phyloP scores from a whole-genome alignment of 2,888 invertebrate species.

The Microctonus hyperodae region DNA sequence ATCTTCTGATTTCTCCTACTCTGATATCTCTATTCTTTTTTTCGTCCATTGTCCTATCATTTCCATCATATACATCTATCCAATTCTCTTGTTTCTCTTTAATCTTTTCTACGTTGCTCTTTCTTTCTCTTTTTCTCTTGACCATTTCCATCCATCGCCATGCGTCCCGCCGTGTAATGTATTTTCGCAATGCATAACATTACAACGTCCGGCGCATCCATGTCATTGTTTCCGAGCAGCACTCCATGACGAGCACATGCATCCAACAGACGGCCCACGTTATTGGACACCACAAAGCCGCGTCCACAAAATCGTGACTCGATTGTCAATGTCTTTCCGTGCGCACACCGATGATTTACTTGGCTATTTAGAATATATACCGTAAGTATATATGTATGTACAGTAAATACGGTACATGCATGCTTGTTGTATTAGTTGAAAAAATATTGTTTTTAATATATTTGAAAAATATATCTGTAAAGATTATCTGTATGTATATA shows the following conservation, averaged over 20 bases:
- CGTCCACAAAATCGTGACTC: constrained; percentile 5
- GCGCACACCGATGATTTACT: constrained; percentile 3
- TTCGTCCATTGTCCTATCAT: constrained; percentile 37
- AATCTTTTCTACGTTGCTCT: not conserved
- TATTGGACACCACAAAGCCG: constrained; percentile 15
- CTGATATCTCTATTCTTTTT: not conserved
- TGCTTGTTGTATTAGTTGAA: too few relatives aligned
- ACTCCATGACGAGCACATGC: constrained; percentile 52
- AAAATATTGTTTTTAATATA: too few relatives aligned
- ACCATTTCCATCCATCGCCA: constrained; percentile 15
- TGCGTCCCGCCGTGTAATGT: constrained; percentile 41
- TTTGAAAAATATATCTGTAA: too few relatives aligned
- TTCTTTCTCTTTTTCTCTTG: constrained; percentile 11
- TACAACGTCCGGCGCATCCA: constrained; percentile 55
- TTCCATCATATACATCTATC: constrained; percentile 13
- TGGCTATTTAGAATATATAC: not conserved
- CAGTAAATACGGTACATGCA: not conserved
- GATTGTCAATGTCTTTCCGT: constrained; percentile 11
- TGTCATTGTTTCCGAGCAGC: constrained; percentile 56
- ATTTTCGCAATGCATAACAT: constrained; percentile 54
- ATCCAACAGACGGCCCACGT: constrained; percentile 24
- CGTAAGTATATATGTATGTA: not conserved
- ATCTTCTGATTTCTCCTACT: not conserved
- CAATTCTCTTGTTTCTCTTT: constrained; percentile 24
- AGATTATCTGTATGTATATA: too few relatives aligned